Evolutionary conservation across 2,888 invertebrate genomes (phyloP), one percentile per base, ranked within the genome.

Genomic region (Clivina fossor): DNA sequence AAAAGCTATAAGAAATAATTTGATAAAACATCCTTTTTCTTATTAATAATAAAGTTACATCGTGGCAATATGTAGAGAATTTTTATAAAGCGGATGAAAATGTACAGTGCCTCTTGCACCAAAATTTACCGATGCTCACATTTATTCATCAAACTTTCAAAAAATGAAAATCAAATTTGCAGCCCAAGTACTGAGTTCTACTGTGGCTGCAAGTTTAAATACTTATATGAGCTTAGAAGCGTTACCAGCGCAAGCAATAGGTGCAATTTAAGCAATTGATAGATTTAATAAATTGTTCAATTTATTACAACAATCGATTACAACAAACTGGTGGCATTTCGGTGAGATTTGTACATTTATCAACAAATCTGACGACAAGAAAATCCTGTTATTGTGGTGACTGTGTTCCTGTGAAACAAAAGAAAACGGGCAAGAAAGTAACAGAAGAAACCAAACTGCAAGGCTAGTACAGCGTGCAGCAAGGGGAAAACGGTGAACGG

Each of bases 261-360:
- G 33, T n/a, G 62, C 63, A 16, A 53, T 58, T 24, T 51, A 56
- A 33, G 51, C 60, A 18, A 56, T 64, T 24, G 59, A 61, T 24
- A 56, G 37, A 19, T 59, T 64, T 47, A 58, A 64, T 53, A 62
- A 64, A 46, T 43, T 64, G 3, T 64, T 64, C 54, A 63, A 65
- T 56, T 19, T 65, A 16, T 51, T 63, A n/a, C n/a, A n/a, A n/a
- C n/a, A n/a, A n/a, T n/a, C n/a, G n/a, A n/a, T n/a, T n/a, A n/a
- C n/a, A n/a, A n/a, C n/a, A n/a, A n/a, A n/a, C n/a, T n/a, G n/a
- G n/a, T n/a, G n/a, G n/a, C n/a, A n/a, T n/a, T n/a, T n/a, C n/a
- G n/a, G n/a, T n/a, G n/a, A n/a, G n/a, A n/a, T n/a, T n/a, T n/a
- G n/a, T n/a, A n/a, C n/a, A n/a, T n/a, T n/a, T n/a, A n/a, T n/a